These are phyloP conservation scores for Cinclus mexicanus DNA, from an alignment of 2,113 vertebrate species.

Conservation along the genomic window DNA sequence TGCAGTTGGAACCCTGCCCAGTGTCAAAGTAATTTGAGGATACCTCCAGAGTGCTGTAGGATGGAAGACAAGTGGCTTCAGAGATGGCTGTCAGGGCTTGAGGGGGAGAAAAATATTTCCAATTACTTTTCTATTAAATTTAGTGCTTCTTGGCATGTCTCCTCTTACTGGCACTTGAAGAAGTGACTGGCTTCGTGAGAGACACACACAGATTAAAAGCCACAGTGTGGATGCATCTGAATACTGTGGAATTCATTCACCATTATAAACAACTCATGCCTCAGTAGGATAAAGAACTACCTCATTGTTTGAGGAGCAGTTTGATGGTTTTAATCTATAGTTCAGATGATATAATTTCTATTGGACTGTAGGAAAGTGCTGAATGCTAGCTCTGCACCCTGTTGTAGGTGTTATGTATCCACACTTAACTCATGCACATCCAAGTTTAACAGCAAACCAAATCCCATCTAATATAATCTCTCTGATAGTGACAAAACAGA, in stretches of 20 bases:
- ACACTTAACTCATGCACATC: background rate
- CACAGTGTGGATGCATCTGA: background rate
- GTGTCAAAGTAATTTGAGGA: background rate
- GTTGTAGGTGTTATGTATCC: background rate
- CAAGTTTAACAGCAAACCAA: background rate
- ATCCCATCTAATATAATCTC: background rate
- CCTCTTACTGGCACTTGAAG: background rate
- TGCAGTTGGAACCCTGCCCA: background rate
- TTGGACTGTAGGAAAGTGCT: background rate
- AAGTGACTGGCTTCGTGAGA: background rate
- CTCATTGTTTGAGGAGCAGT: background rate
- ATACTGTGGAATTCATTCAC: background rate
- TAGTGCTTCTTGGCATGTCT: background rate
- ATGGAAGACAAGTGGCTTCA: background rate
- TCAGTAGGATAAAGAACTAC: background rate
- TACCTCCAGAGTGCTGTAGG: background rate
- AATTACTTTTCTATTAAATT: background rate
- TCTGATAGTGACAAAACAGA: background rate
- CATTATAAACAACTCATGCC: background rate
- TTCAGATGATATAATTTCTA: background rate
- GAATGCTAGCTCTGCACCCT: background rate
- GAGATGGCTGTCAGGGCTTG: background rate
- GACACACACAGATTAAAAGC: background rate
- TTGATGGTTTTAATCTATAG: background rate
- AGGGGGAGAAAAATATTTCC: background rate